phyloP scores from a whole-genome alignment of 1,140 invertebrate species.

The Lanistes nyassanus region DNA sequence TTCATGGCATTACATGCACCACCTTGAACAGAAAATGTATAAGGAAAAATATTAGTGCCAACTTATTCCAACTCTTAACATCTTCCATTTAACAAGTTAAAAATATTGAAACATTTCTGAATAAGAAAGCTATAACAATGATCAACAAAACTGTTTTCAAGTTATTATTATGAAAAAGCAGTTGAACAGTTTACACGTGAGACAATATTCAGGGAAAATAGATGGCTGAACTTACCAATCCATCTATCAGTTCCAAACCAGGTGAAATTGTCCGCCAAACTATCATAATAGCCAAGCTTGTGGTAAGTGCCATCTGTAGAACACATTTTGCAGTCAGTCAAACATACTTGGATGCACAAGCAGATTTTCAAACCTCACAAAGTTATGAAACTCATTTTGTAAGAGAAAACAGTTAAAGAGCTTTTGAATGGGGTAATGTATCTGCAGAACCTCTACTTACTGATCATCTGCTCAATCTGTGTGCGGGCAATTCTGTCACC shows the following conservation, averaged over 20 bases:
- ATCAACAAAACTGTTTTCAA: too few relatives aligned
- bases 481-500: conserved; percentile 99
- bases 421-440: background rate
- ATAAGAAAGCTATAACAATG: too few relatives aligned
- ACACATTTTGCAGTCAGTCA: background rate
- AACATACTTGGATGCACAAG: too few relatives aligned
- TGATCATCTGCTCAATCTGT: conserved; percentile 94
- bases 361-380: too few relatives aligned
- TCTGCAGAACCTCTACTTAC: conserved; percentile 47
- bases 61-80: background rate
- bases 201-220: background rate
- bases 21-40: background rate
- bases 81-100: background rate
- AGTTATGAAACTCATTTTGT: too few relatives aligned
- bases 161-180: too few relatives aligned
- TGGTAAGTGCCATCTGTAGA: conserved; percentile 88
- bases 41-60: conserved; percentile 1
- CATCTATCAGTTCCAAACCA: conserved; percentile 91
- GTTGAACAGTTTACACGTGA: too few relatives aligned
- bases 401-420: background rate
- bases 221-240: conserved; percentile 75
- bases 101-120: too few relatives aligned
- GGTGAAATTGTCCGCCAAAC: conserved; percentile 91
- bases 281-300: conserved; percentile 96
- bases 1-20: background rate